Evolutionary conservation across 2,113 vertebrate species (phyloP), one percentile per base, ranked within the genome.

Genomic region (Gavia stellata): DNA sequence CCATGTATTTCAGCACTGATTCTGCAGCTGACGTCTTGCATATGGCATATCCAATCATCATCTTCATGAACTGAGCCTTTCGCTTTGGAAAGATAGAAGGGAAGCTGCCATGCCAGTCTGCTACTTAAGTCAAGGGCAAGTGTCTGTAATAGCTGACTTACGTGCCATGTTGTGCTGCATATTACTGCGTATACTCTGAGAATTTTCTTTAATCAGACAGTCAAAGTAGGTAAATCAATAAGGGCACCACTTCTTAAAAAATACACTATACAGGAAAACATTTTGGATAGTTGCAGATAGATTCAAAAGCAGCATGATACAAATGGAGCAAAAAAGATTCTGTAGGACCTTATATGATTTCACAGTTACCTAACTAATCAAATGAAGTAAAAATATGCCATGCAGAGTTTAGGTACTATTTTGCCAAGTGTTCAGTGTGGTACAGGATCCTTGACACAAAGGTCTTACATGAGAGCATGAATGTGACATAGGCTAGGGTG

Each of bases 381-480:
- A 24, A 65, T 59, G 13, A 71, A 81, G 45, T 63, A 67, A 73
- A 92, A 90, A 49, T 25, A n/a, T 11, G 8, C 19, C 63, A 34
- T 31, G 20, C 29, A 83, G n/a, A 45, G 17, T 70, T 84, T 29
- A 62, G 50, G 6, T 66, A 36, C 20, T 53, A 31, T 71, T 96
- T 82, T 74, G 8, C 11, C 33, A 88, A 28, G 10, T 36, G 42
- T 62, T 67, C 24, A 70, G 4, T 14, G 29, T 49, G 11, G 13
- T 73, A n/a, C 10, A 26, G 24, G 7, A n/a, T 70, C 34, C 49
- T 85, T 62, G 33, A 80, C 47, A 45, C 11, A 49, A 70, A 66
- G 23, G 12, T 26, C 36, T 81, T 63, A 31, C 2, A n/a, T 0
- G 1, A 55, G 13, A 85, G 3, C 18, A 33, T 0, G 4, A 90